A percentile compares a stretch with the other conserved stretches of the same genome.
These are phyloP conservation scores for Pollachius pollachius DNA, from an alignment of 2,113 vertebrate species.

Conservation along the genomic window DNA sequence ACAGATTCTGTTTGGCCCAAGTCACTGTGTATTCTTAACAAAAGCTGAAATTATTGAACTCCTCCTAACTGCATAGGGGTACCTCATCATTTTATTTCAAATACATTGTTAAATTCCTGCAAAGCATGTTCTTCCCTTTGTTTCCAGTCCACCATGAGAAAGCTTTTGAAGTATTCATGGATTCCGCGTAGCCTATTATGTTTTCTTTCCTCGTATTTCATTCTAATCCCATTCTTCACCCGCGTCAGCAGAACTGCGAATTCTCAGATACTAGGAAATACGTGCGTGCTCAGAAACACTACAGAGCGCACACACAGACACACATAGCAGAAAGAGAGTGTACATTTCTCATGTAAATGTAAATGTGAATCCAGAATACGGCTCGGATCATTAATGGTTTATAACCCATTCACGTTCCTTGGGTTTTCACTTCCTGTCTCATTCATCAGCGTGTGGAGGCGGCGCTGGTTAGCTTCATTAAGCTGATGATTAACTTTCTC, in stretches of 20 bases:
- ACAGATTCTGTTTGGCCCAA: too few relatives aligned
- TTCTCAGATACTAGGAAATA: constrained; percentile 2
- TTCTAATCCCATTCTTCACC: constrained; percentile 17
- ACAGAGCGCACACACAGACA: constrained; percentile 5
- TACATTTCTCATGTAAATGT: constrained; percentile 7
- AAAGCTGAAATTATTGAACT: too few relatives aligned
- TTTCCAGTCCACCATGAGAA: neutral
- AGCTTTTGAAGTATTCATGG: constrained; percentile 35
- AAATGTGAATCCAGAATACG: constrained; percentile 25
- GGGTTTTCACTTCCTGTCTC: constrained; percentile 17
- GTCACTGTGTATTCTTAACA: too few relatives aligned
- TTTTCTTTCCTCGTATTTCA: constrained; percentile 18
- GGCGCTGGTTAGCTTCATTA: constrained; percentile 40
- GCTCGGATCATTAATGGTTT: constrained; percentile 44
- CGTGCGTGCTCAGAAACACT: neutral
- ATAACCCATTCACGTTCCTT: constrained; percentile 21
- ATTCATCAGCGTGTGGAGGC: constrained; percentile 40
- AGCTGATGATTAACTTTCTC: constrained; percentile 41
- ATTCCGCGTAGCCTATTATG: constrained; percentile 20
- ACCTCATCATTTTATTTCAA: neutral
- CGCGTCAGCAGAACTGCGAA: constrained; percentile 53
- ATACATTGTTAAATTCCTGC: neutral
- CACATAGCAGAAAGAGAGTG: constrained; percentile 3
- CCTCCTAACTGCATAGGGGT: too few relatives aligned
- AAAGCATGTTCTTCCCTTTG: neutral